Percentiles rank a stretch among this genome's conserved stretches.
Evolutionary conservation across 1,140 invertebrate species (phyloP).

Genomic region (Camponotus pennsylvanicus): DNA sequence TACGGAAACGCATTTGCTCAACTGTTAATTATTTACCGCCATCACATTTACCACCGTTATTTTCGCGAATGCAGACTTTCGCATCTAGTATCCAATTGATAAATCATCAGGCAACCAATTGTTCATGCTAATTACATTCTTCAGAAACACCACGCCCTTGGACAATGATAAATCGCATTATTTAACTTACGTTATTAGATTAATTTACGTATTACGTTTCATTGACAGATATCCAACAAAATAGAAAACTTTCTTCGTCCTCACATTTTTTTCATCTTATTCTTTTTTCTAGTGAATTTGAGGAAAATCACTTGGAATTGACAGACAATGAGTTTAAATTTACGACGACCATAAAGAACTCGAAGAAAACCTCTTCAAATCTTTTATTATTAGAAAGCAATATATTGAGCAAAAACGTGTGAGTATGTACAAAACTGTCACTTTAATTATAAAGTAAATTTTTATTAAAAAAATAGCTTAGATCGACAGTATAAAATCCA

Average conservation of each 20-base stretch:
- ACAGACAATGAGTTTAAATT: too few relatives aligned
- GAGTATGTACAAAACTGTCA: too few relatives aligned
- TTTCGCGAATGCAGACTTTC: constrained; percentile 46
- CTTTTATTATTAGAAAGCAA: too few relatives aligned
- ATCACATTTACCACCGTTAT: constrained; percentile 54
- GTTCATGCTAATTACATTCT: constrained; percentile 57
- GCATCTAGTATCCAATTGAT: constrained; percentile 47
- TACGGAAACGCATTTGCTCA: constrained; percentile 56
- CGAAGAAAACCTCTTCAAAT: too few relatives aligned
- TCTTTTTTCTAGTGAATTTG: too few relatives aligned
- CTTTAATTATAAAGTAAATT: too few relatives aligned
- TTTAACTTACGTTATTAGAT: constrained; percentile 8
- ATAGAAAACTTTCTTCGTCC: not conserved
- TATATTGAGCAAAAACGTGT: too few relatives aligned
- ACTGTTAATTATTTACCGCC: constrained; percentile 58
- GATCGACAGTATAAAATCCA: too few relatives aligned
- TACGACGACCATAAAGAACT: too few relatives aligned
- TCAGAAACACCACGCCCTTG: not conserved
- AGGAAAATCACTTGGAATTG: too few relatives aligned
- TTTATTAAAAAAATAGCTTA: too few relatives aligned
- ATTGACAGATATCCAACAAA: not conserved
- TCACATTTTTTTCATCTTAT: not conserved
- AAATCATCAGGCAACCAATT: constrained; percentile 65
- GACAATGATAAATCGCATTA: constrained; percentile 69
- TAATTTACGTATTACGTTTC: not conserved